Evolutionary conservation across 2,797 vertebrate species (phyloP).

Genomic region (Alca torda): DNA sequence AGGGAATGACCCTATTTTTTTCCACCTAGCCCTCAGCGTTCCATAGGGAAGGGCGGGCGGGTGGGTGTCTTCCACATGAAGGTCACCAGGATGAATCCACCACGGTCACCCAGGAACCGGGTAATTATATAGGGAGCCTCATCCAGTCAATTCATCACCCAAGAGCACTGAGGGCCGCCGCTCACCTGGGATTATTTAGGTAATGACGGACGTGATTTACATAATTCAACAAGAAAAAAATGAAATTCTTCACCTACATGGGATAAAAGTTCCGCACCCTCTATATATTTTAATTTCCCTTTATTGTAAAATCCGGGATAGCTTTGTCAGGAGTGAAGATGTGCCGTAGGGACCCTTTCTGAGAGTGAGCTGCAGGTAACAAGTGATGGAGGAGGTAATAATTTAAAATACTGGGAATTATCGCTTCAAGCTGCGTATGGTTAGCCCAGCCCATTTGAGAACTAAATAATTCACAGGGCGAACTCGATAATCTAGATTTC

Average conservation of each 20-base stretch:
- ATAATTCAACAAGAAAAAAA: not conserved
- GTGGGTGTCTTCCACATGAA: accelerated
- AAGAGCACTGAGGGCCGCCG: not conserved
- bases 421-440: not conserved
- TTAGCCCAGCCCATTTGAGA: not conserved
- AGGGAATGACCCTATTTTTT: not conserved
- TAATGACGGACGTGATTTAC: accelerated
- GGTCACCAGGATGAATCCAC: not conserved
- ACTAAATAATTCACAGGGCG: not conserved
- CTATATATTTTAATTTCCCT: not conserved
- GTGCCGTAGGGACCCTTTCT: too few species aligned
- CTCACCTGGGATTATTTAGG: not conserved
- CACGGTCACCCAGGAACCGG: accelerated
- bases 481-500: not conserved
- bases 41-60: too few species aligned
- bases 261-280: not conserved
- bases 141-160: not conserved
- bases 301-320: not conserved
- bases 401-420: not conserved
- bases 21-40: too few species aligned
- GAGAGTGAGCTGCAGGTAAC: not conserved
- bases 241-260: not conserved
- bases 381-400: not conserved
- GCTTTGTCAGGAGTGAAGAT: not conserved
- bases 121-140: not conserved